Base-by-base conservation (phyloP, 53 echinoderm and acorn worm genomes). In the Paracentrotus lividus region DNA sequence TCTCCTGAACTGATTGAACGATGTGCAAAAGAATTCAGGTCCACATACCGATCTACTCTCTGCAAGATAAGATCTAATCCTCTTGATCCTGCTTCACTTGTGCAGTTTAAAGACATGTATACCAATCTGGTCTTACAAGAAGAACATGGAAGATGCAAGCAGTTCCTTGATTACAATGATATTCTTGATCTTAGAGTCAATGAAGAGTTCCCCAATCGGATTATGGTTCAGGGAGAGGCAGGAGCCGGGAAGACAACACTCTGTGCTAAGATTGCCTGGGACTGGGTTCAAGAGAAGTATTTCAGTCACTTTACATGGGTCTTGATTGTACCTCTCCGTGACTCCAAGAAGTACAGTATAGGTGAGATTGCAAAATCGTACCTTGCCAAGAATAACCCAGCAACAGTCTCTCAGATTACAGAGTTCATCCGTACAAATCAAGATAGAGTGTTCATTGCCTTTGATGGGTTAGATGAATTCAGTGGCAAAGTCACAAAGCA, bases 201-300 rank as follows among this genome's bases (percentile, higher is more conserved):
- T 9, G 69, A 27, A 69, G 24, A 23, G 9, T 69, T 69, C 9
- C 69, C 69, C 8, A 69, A 23, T 21, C 24, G 69, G 12, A 8
- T 69, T 29, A 8, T 69, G 69, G 12, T 69, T 69, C 12, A 69
- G 69, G 69, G 69, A 23, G 69, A 69, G 84, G 84, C 8, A 56
- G 56, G 56, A 56, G 56, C 18, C 18, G 56, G 56, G 10, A 56
- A 56, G 18, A 56, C 56, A 56, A 56, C 56, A 56, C 9, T 56
- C 56, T 56, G 9, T 9, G 9, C 56, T 18, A 56, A 18, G 18
- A 56, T 81, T 6, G 84, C 23, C 42, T 81, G 84, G 84, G 84
- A 36, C 42, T 81, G 84, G 84, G 9, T 42, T 9, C 24, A 81
- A 13, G 84, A 10, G 8, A 43, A 34, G 36, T 10, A 14, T 5